phyloP scores from a whole-genome alignment of 2,113 vertebrate species.

The Antennarius striatus region DNA sequence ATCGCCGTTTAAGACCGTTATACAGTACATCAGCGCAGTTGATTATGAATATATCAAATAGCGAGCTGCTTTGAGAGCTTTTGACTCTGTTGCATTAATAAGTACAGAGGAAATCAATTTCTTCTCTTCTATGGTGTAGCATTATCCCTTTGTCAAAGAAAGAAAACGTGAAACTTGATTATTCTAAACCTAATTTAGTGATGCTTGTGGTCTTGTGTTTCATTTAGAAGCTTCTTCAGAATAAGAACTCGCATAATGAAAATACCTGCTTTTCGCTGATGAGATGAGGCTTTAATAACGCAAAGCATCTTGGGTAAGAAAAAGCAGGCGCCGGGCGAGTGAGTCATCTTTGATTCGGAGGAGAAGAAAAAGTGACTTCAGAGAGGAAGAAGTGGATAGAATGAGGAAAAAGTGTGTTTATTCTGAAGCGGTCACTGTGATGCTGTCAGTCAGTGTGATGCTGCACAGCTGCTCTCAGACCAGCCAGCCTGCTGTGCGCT shows the following conservation, averaged over 20 bases:
- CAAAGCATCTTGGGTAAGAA: background rate
- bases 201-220: slow-evolving; percentile 28
- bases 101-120: slow-evolving; percentile 51
- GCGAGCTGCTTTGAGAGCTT: slow-evolving; percentile 63
- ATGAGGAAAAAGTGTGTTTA: background rate
- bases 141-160: slow-evolving; percentile 43
- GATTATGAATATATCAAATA: slow-evolving; percentile 71
- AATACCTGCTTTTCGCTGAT: background rate
- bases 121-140: slow-evolving; percentile 25
- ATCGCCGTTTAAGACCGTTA: slow-evolving; percentile 54
- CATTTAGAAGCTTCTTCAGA: slow-evolving; percentile 14
- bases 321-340: background rate
- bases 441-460: slow-evolving; percentile 33
- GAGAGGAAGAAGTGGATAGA: background rate
- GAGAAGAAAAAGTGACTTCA: background rate
- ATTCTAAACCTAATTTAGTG: slow-evolving; percentile 50
- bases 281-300: background rate
- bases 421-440: slow-evolving; percentile 5
- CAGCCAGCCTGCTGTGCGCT: slow-evolving; percentile 25
- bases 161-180: slow-evolving; percentile 38
- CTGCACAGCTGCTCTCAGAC: slow-evolving; percentile 24
- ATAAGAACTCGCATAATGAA: slow-evolving; percentile 3
- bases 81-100: slow-evolving; percentile 63
- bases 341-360: background rate
- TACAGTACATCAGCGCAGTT: slow-evolving; percentile 65